Evolutionary conservation across 2,888 invertebrate species (phyloP).

Genomic region (Agonopterix heracliana): DNA sequence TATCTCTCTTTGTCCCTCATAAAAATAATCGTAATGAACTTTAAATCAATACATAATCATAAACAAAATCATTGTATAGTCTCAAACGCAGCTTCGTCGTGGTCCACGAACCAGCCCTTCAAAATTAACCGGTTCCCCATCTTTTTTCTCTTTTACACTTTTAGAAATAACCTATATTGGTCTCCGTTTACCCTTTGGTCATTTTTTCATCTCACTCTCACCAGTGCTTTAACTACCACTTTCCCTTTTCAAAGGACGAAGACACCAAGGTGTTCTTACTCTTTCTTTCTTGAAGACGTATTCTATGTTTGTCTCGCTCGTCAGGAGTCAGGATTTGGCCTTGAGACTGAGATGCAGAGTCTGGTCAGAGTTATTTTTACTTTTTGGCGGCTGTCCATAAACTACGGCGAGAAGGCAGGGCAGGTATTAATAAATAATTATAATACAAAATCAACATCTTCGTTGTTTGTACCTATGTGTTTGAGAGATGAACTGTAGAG

Average conservation of each 20-base stretch:
- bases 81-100: conserved; percentile 45
- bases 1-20: not conserved
- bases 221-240: conserved; percentile 64
- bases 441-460: no score
- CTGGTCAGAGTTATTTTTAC: conserved; percentile 72
- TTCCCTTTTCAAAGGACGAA: conserved; percentile 77
- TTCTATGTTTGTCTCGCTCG: conserved; percentile 34
- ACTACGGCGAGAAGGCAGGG: no score
- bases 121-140: conserved; percentile 70
- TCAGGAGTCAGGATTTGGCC: conserved; percentile 64
- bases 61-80: conserved; percentile 47
- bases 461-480: no score
- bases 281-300: conserved; percentile 17
- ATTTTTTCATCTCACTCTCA: conserved; percentile 74
- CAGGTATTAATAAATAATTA: no score
- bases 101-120: conserved; percentile 62
- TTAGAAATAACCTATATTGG: conserved; percentile 17
- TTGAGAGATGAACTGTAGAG: no score
- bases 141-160: conserved; percentile 29
- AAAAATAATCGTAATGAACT: not conserved
- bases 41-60: conserved; percentile 58
- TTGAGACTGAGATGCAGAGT: conserved; percentile 68
- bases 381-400: conserved; percentile 38
- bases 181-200: conserved; percentile 57
- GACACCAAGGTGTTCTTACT: conserved; percentile 42